A percentile compares a stretch with the other conserved stretches of the same genome.
Conservation (phyloP, 2,888 invertebrate genomes). For the Masnerella sp. region DNA sequence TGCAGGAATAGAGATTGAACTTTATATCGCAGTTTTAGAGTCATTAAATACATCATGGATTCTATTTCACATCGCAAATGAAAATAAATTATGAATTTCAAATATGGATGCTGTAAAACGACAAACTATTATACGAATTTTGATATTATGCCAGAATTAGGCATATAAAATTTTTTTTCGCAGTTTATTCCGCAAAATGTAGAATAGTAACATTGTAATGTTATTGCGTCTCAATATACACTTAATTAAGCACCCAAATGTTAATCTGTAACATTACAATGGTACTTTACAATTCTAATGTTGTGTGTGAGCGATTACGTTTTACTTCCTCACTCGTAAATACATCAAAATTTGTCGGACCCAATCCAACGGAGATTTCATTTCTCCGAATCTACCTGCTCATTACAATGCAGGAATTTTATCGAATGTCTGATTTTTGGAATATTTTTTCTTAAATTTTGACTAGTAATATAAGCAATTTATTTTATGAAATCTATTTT, state of each 20-base stretch:
- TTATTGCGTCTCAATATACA: not conserved
- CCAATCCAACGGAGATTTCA: not conserved
- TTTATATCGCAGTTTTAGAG: constrained; percentile 7
- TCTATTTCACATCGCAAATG: not conserved
- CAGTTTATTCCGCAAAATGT: too few species aligned
- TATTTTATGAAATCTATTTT: constrained; percentile 4
- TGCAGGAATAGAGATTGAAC: constrained; percentile 9
- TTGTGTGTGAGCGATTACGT: not conserved
- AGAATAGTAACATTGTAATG: not conserved
- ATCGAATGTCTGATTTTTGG: not conserved
- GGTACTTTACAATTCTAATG: constrained; percentile 2
- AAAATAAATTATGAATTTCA: not conserved
- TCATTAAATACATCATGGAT: constrained; percentile 1
- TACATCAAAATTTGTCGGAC: not conserved
- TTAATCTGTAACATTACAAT: not conserved
- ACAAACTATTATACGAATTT: too few species aligned
- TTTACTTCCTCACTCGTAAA: not conserved
- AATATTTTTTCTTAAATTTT: not conserved
- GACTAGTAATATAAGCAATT: not conserved
- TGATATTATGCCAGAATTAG: too few species aligned
- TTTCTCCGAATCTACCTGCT: not conserved
- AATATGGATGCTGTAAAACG: too few species aligned
- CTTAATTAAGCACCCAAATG: not conserved
- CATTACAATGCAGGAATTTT: too few species aligned
- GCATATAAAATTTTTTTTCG: too few species aligned